These are phyloP conservation scores for Hofmannophila pseudospretella DNA, from an alignment of 2,888 invertebrate genomes.

Conservation along the genomic window DNA sequence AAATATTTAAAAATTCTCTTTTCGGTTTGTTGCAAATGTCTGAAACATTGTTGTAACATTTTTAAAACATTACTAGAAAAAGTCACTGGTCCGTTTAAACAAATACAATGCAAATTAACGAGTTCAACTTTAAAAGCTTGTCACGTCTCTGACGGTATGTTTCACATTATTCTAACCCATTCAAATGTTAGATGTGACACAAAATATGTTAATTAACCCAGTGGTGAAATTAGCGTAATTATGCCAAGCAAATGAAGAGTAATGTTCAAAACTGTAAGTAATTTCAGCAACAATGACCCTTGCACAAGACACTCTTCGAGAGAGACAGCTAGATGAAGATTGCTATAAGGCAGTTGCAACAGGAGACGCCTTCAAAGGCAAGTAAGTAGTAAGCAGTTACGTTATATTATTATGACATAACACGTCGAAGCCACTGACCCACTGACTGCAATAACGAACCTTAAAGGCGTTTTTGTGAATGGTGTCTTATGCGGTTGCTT, in stretches of 20 bases:
- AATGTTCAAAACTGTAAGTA: conserved; percentile 3
- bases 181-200: background rate
- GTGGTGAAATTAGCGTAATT: background rate
- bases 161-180: background rate
- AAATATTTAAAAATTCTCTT: too few relatives aligned
- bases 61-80: too few relatives aligned
- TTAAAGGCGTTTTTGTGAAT: conserved; percentile 5
- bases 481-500: background rate
- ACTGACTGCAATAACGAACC: conserved; percentile 11
- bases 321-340: conserved; percentile 2
- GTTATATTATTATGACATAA: conserved; percentile 11
- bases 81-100: too few relatives aligned
- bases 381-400: conserved; percentile 4
- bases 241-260: background rate
- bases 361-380: background rate
- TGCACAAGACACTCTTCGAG: conserved; percentile 4
- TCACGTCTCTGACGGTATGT: too few relatives aligned
- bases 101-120: too few relatives aligned
- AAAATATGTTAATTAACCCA: background rate
- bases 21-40: too few relatives aligned
- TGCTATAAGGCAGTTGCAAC: background rate
- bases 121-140: too few relatives aligned
- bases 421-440: conserved; percentile 10
- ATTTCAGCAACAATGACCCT: conserved; percentile 5
- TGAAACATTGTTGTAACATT: too few relatives aligned